A percentile compares a stretch with the other conserved stretches of the same genome.
Evolutionary conservation across 2,888 invertebrate species (phyloP).

Genomic region (Heliothis peltigera): DNA sequence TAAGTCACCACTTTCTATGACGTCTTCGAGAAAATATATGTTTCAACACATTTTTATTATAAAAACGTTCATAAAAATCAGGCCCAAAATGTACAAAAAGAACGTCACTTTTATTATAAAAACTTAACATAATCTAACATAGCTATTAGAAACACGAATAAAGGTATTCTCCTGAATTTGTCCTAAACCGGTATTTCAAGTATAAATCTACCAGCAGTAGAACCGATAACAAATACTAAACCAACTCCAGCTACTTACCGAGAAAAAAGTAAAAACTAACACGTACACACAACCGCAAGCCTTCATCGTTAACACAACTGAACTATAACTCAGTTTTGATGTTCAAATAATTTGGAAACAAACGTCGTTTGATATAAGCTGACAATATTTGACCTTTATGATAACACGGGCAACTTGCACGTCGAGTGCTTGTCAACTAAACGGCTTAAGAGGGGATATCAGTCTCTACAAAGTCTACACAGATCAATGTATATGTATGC

Average conservation of each 20-base stretch:
- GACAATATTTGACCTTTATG: constrained; percentile 21
- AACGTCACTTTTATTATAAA: no score
- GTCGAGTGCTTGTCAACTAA: neutral
- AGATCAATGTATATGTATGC: neutral
- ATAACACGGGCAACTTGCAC: neutral
- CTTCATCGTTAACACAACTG: constrained; percentile 13
- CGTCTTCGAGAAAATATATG: no score
- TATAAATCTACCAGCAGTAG: neutral
- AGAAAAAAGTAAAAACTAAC: constrained; percentile 8
- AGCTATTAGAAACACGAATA: neutral
- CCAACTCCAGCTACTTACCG: constrained; percentile 27
- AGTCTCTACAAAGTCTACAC: neutral
- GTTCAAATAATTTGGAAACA: neutral
- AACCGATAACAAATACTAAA: neutral
- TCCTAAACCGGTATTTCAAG: constrained; percentile 1
- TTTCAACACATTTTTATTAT: no score
- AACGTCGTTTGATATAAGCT: constrained; percentile 10
- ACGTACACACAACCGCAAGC: constrained; percentile 1
- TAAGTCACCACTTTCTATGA: no score
- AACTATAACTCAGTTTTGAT: no score
- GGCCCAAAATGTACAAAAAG: no score
- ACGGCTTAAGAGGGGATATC: neutral
- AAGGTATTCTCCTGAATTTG: no score
- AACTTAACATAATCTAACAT: no score
- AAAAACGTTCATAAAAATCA: no score